Base-by-base conservation (phyloP, 92 coral and sea anemone species). In the Porites evermanni region DNA sequence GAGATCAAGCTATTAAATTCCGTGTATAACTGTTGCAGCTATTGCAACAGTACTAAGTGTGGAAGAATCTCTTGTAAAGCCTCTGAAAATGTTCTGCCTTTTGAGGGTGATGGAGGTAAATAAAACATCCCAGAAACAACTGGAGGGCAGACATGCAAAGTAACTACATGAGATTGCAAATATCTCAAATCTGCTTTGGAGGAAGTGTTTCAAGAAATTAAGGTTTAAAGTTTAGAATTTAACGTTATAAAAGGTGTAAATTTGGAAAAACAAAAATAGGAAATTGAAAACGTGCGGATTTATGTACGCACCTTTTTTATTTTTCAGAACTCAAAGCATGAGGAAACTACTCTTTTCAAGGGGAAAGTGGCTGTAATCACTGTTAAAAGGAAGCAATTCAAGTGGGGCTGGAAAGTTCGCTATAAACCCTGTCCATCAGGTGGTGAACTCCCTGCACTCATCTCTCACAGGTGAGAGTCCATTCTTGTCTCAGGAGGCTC, bases 11-110 rank as follows among this genome's bases (percentile, higher is more conserved):
- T 91, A n/a, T 11, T 70, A 21, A 47, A 7, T 3, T 72, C 83
- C n/a, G 4, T 13, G 7, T 93, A 93, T 75, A 51, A 87, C 13
- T 93, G 92, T 68, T 87, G 90, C 29, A 82, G 82, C 8, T n/a
- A 51, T 32, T 93, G 93, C 53, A 50, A 88, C 18, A 52, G 47
- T 29, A 23, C 14, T 60, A 66, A 84, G 9, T 93, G 96, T 75
- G 67, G 21, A 18, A 84, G 85, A 7, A 67, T 68, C 14, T 70
- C 21, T 1, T 77, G 88, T 60, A 26, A 53, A 1, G 80, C 12
- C 9, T 19, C 8, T 53, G 53, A 4, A 29, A 29, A 29, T 29
- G 32, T 52, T 44, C 67, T 64, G 16, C 75, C 75, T 47, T 72
- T 67, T 72, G 89, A 84, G 68, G 70, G 67, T 17, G 67, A 14